These are phyloP conservation scores for Endotricha flammealis DNA, from an alignment of 2,888 invertebrate genomes.

Conservation along the genomic window DNA sequence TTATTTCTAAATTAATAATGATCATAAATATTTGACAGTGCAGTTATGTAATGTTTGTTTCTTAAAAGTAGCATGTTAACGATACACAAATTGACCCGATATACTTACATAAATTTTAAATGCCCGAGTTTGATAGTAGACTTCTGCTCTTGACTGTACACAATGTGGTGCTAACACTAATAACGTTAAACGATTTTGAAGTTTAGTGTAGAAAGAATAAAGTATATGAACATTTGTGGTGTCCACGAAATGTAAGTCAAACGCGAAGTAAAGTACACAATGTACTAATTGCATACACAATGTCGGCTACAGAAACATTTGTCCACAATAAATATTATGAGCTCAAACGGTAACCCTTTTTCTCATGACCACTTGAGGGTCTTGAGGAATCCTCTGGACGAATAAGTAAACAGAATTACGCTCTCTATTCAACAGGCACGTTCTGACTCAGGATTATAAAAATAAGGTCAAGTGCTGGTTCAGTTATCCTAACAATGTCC, in stretches of 20 bases:
- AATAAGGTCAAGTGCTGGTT: conserved; percentile 28
- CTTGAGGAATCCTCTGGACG: conserved; percentile 63
- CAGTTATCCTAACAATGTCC: too few relatives aligned
- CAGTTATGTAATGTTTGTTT: too few relatives aligned
- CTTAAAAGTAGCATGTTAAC: too few relatives aligned
- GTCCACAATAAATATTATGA: conserved; percentile 49
- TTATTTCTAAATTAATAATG: too few relatives aligned
- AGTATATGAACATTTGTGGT: conserved; percentile 11
- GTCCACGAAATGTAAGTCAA: conserved; percentile 4
- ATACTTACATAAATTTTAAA: too few relatives aligned
- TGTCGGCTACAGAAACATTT: conserved; percentile 44
- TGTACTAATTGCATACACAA: conserved; percentile 39
- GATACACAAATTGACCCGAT: too few relatives aligned
- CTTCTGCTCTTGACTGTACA: too few relatives aligned
- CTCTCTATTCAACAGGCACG: conserved; percentile 62
- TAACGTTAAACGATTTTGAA: not conserved
- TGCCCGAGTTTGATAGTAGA: too few relatives aligned
- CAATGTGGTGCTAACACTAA: too few relatives aligned
- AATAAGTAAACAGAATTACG: conserved; percentile 70
- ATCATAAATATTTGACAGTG: too few relatives aligned
- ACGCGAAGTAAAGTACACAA: conserved; percentile 23
- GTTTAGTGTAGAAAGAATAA: not conserved
- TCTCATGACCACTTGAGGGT: conserved; percentile 43
- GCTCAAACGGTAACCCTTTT: conserved; percentile 51
- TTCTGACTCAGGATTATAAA: conserved; percentile 41